Conservation (phyloP, 2,797 vertebrate genomes). For the Hybognathus amarus region DNA sequence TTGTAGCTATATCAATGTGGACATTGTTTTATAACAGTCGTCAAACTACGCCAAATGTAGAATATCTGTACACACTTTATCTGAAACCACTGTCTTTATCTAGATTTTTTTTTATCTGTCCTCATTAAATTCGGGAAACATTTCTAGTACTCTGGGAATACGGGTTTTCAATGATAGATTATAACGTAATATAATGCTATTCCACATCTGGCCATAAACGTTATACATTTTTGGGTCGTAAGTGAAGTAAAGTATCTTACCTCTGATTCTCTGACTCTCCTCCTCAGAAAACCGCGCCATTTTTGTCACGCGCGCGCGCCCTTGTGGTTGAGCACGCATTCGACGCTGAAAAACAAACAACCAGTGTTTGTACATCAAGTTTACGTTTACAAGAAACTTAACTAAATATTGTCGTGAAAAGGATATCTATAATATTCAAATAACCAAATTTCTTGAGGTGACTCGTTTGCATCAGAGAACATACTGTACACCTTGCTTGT, state of each 20-base stretch:
- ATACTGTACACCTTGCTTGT: neutral
- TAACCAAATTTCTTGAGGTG: neutral
- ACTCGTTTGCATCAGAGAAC: neutral
- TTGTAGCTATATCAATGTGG: neutral
- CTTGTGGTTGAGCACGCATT: constrained; percentile 26
- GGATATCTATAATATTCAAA: neutral
- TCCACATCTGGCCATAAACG: neutral
- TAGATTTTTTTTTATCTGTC: neutral
- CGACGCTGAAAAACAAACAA: neutral
- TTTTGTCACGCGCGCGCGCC: neutral
- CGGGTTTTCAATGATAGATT: neutral
- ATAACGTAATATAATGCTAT: neutral
- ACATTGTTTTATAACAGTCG: neutral
- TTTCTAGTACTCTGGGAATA: neutral
- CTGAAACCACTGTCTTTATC: neutral
- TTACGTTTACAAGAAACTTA: neutral
- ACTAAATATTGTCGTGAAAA: accelerated
- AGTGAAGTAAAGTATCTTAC: neutral
- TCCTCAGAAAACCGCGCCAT: neutral
- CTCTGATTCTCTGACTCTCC: neutral
- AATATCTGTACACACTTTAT: neutral
- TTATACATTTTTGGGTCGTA: no score
- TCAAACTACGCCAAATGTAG: neutral
- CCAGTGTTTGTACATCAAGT: neutral
- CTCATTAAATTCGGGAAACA: neutral